phyloP scores from a whole-genome alignment of 2,113 vertebrate genomes.

The Cheirogaleus medius region DNA sequence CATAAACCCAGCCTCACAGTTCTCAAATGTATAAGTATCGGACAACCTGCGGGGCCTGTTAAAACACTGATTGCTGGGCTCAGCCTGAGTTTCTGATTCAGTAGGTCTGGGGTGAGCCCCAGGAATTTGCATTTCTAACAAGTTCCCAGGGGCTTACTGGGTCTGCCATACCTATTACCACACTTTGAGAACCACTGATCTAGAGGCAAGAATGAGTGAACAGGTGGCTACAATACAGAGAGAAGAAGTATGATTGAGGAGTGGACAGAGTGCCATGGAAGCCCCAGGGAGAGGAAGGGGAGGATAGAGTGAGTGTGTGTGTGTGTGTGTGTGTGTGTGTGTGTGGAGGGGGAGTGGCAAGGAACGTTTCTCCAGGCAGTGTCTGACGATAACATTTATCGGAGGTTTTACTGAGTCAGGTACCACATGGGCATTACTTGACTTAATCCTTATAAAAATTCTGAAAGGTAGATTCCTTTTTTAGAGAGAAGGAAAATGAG shows the following conservation, averaged over 20 bases:
- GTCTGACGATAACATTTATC: neutral
- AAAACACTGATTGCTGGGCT: neutral
- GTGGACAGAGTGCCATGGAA: neutral
- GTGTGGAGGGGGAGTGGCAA: neutral
- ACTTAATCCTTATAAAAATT: neutral
- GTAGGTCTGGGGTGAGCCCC: neutral
- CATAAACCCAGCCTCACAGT: neutral
- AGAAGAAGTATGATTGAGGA: neutral
- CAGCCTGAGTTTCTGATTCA: neutral
- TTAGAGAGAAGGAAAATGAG: neutral
- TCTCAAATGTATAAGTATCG: neutral
- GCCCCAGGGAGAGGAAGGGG: neutral
- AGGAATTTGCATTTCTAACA: neutral
- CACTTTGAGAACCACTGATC: neutral
- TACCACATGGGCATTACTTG: neutral
- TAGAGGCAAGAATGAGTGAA: neutral
- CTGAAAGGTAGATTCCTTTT: neutral
- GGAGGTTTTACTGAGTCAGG: neutral
- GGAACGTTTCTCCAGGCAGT: neutral
- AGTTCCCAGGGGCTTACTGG: neutral
- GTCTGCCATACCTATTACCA: neutral
- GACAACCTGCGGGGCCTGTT: neutral
- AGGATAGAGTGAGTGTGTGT: neutral
- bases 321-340: neutral
- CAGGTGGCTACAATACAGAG: neutral